A percentile compares a stretch with the other conserved stretches of the same genome.
phyloP scores from a whole-genome alignment of 2,113 vertebrate genomes.

The Podarcis cretensis region DNA sequence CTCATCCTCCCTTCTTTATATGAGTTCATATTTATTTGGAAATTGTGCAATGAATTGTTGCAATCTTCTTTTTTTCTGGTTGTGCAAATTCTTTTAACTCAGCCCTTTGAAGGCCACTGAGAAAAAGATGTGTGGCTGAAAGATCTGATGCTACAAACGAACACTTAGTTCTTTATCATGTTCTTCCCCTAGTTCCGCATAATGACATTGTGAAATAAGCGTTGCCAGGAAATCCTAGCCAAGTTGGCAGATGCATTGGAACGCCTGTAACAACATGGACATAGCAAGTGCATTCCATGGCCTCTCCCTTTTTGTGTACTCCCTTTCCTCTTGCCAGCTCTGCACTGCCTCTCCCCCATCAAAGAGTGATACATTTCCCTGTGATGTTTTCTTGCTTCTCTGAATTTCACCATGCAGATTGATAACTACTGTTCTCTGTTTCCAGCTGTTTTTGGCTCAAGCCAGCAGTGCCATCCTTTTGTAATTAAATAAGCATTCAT shows the following conservation, averaged over 20 bases:
- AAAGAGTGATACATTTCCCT: background rate
- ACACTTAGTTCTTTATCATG: background rate
- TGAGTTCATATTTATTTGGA: background rate
- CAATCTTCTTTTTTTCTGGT: background rate
- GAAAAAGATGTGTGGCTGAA: conserved; percentile 22
- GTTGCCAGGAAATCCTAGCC: background rate
- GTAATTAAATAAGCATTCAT: no score
- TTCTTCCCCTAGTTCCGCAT: background rate
- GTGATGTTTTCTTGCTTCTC: background rate
- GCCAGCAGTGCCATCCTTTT: background rate
- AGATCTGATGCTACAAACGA: conserved; percentile 1
- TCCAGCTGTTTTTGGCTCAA: background rate
- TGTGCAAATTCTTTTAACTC: conserved; percentile 1
- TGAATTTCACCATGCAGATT: background rate
- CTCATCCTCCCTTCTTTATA: background rate
- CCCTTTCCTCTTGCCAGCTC: background rate
- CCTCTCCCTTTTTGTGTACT: background rate
- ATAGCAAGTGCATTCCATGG: background rate
- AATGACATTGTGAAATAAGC: background rate
- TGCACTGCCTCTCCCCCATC: background rate
- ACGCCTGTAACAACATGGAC: conserved; percentile 1
- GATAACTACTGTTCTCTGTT: background rate
- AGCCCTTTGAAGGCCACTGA: background rate
- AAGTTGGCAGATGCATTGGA: background rate
- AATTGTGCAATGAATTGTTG: background rate